A percentile compares a stretch with the other conserved stretches of the same genome.
phyloP scores from a whole-genome alignment of 1,140 invertebrate genomes.

The Trichoplusia ni region DNA sequence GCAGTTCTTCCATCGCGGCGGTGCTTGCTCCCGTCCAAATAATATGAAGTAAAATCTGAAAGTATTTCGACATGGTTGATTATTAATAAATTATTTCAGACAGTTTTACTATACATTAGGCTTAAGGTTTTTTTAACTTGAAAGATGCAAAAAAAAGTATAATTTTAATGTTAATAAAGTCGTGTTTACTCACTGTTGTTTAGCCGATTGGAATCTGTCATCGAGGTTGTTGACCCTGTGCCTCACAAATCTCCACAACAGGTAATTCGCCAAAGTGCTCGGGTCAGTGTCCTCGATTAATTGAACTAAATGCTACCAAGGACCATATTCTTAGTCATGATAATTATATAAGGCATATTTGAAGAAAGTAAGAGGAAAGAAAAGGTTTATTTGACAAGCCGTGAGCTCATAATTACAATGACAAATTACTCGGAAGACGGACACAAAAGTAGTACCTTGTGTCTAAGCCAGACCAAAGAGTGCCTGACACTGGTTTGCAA shows the following conservation, averaged over 20 bases:
- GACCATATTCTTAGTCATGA: too few relatives aligned
- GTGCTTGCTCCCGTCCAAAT: slow-evolving; percentile 88
- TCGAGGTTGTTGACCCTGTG: slow-evolving; percentile 93
- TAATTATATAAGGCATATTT: not conserved
- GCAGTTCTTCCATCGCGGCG: slow-evolving; percentile 91
- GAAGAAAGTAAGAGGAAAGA: too few relatives aligned
- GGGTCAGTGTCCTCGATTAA: slow-evolving; percentile 73
- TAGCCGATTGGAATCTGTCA: slow-evolving; percentile 87
- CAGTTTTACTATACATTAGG: too few relatives aligned
- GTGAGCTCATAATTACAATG: too few relatives aligned
- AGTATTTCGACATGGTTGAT: not conserved
- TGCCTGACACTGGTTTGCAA: too few relatives aligned
- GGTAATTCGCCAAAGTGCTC: slow-evolving; percentile 86
- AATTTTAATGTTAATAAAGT: too few relatives aligned
- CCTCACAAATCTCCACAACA: slow-evolving; percentile 93
- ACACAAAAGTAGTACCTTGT: too few relatives aligned
- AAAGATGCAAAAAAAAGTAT: too few relatives aligned
- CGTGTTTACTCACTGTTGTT: slow-evolving; percentile 84
- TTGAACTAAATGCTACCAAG: slow-evolving; percentile 76
- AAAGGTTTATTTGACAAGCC: too few relatives aligned
- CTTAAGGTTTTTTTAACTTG: too few relatives aligned
- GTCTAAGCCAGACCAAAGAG: too few relatives aligned
- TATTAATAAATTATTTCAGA: not conserved
- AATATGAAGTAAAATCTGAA: slow-evolving; percentile 78
- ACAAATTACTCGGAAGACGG: too few relatives aligned